Evolutionary conservation across 92 coral and sea anemone genomes (phyloP).

Genomic region (Siderastrea radians): DNA sequence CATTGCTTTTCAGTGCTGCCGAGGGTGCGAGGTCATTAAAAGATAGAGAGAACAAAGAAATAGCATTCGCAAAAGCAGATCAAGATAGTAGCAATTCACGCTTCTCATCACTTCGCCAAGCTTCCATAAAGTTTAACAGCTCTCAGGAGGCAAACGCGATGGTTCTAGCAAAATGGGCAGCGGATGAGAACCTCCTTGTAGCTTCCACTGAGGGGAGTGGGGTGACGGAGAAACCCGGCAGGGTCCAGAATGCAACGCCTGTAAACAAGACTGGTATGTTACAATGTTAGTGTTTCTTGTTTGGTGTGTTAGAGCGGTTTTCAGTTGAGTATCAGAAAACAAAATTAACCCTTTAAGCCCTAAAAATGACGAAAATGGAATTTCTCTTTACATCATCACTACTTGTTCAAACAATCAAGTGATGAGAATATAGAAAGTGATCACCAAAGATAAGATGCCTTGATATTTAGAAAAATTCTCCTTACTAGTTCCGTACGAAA

Average conservation of each 20-base stretch:
- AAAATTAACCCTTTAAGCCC: too few relatives aligned
- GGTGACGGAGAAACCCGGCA: background rate
- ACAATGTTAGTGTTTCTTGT: background rate
- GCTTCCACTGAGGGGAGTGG: background rate
- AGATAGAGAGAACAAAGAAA: slow-evolving; percentile 18
- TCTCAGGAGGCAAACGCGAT: slow-evolving; percentile 55
- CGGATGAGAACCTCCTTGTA: slow-evolving; percentile 17
- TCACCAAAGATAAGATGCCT: too few relatives aligned
- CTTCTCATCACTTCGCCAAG: slow-evolving; percentile 26
- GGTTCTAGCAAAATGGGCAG: slow-evolving; percentile 65
- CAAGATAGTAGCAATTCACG: slow-evolving; percentile 22
- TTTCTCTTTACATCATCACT: too few relatives aligned
- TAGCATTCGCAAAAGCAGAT: background rate
- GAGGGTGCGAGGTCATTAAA: slow-evolving; percentile 40
- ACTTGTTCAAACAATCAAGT: too few relatives aligned
- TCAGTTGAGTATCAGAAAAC: background rate
- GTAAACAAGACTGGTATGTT: background rate
- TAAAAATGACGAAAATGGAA: too few relatives aligned
- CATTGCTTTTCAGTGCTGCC: slow-evolving; percentile 9
- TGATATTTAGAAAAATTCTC: too few relatives aligned
- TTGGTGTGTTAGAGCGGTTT: background rate
- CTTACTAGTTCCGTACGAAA: too few relatives aligned
- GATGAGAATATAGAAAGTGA: too few relatives aligned
- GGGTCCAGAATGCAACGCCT: background rate
- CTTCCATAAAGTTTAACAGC: slow-evolving; percentile 28